These are phyloP conservation scores for Saguinus midas DNA, from an alignment of 2,113 vertebrate species.

Conservation along the genomic window DNA sequence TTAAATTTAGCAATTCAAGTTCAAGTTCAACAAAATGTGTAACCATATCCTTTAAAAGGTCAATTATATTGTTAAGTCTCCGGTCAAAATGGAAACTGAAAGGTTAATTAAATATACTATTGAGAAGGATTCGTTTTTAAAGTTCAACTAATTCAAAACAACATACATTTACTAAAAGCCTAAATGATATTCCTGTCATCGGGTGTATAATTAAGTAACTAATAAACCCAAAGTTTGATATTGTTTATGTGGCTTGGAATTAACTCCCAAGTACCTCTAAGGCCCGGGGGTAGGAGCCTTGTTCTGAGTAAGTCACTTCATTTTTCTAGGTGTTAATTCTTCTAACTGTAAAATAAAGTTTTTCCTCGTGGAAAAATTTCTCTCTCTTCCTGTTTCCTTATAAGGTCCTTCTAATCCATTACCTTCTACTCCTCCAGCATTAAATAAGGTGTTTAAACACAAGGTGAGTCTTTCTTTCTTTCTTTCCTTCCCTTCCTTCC, in stretches of 20 bases:
- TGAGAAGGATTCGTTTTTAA: not conserved
- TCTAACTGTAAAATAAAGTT: not conserved
- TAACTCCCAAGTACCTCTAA: not conserved
- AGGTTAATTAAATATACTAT: not conserved
- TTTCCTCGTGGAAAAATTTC: not conserved
- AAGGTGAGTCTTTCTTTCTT: too few relatives aligned
- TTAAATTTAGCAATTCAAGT: not conserved
- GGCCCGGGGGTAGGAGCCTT: fast-evolving
- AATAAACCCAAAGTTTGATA: not conserved
- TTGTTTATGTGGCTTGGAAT: fast-evolving
- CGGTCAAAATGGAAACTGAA: not conserved
- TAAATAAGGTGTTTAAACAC: not conserved
- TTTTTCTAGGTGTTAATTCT: fast-evolving
- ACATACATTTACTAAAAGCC: not conserved
- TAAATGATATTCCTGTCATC: not conserved
- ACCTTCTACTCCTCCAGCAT: too few relatives aligned
- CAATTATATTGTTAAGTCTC: not conserved
- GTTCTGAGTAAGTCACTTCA: not conserved
- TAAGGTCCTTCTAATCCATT: fast-evolving
- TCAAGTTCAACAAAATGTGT: not conserved
- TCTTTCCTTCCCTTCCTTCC: too few relatives aligned
- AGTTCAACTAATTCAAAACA: not conserved
- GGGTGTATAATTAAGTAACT: not conserved
- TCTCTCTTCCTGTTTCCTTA: not conserved
- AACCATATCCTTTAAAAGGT: not conserved